A percentile compares a stretch with the other conserved stretches of the same genome.
Evolutionary conservation across 2,797 vertebrate species (phyloP).

Genomic region (Sphenopsis melanotis): DNA sequence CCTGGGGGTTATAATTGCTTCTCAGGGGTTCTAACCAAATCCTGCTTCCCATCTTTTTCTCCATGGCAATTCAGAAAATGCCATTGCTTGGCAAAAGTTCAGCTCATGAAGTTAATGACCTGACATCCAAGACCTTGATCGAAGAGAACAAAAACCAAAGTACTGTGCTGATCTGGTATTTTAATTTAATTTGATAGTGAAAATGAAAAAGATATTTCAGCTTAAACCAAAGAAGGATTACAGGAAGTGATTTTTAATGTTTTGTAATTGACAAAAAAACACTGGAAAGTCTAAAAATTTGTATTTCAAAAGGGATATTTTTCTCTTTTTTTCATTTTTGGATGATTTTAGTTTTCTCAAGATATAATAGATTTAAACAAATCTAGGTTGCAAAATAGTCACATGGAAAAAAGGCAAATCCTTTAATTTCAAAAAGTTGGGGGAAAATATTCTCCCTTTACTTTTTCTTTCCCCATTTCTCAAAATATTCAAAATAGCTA

Average conservation of each 20-base stretch:
- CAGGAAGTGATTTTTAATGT: not conserved
- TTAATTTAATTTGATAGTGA: not conserved
- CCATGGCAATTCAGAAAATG: not conserved
- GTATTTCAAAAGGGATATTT: fast-evolving
- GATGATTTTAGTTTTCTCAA: not conserved
- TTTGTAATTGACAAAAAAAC: not conserved
- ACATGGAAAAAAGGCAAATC: not conserved
- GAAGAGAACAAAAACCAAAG: not conserved
- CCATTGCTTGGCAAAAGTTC: not conserved
- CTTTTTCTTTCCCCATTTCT: fast-evolving
- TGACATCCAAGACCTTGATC: not conserved
- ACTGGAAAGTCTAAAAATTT: not conserved
- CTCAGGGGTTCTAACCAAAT: not conserved
- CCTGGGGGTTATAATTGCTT: not conserved
- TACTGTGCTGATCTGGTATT: not conserved
- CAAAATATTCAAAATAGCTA: not conserved
- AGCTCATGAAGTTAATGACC: not conserved
- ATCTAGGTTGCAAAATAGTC: not conserved
- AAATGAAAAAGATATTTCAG: not conserved
- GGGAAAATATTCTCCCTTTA: not conserved
- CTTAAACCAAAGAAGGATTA: not conserved
- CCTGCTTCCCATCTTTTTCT: not conserved
- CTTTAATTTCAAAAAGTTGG: not conserved
- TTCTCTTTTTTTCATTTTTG: fast-evolving
- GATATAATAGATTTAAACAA: not conserved